Base-by-base conservation (phyloP, 2,888 invertebrate genomes). In the Zelleria hepariella region DNA sequence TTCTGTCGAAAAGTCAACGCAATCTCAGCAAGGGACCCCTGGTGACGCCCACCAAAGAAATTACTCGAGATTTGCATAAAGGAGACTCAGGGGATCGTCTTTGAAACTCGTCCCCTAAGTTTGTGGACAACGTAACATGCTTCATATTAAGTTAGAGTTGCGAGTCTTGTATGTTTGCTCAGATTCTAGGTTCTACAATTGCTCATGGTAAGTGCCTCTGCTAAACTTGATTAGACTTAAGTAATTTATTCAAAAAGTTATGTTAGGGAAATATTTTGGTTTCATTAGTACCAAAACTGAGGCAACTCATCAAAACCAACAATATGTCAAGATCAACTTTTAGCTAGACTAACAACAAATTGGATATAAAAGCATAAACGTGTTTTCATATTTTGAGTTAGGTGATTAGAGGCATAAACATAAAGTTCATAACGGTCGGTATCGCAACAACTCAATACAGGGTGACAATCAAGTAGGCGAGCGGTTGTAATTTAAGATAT, bases 1-100 rank as follows among this genome's bases (percentile, higher is more conserved):
- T 25, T 53, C 10, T 32, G 75, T 75, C 75, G 75, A 74, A 74
- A 77, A 79, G 78, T 79, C 77, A 80, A 80, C 77, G 75, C 80
- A 82, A 83, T 83, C 78, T 81, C 73, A 71, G 71, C 74, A 74
- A 81, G 78, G 73, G 79, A 78, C 79, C 82, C 75, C 79, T 68
- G 72, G 78, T 70, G 82, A 80, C 78, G 79, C 78, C 77, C 80
- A 78, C 83, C 77, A 77, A 81, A 81, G 83, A 82, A 86, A 84
- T 85, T 84, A 83, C 82, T 74, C 74, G 68, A 77, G 77, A 85
- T 85, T 86, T 84, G 79, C 86, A 85, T 86, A 84, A 85, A 85
- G 82, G 82, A 80, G 81, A 80, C 78, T 78, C 80, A 65, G 70
- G 81, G 78, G 85, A 78, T 73, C 74, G 76, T 76, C 82, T 84